Evolutionary conservation across 2,113 vertebrate genomes (phyloP), one percentile per base, ranked within the genome.

Genomic region (Phyllopteryx taeniolatus): DNA sequence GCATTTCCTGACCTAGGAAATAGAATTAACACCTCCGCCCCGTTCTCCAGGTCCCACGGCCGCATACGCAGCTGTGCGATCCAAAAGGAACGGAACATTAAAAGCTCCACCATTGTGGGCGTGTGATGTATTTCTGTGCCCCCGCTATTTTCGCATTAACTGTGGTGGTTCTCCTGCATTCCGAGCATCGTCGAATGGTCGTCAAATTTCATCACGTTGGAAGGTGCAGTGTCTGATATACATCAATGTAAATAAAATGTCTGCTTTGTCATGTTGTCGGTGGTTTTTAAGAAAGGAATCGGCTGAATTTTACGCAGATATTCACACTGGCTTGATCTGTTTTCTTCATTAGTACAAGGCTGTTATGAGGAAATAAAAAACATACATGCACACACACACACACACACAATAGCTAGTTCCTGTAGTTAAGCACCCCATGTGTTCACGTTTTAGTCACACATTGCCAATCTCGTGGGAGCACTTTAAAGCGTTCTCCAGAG

Each of bases 361-460:
- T 81, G 74, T 73, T 31, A 70, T 77, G 59, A 71, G 27, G 74
- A 65, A 59, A 71, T 77, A 47, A 78, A 57, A 79, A 44, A 5
- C 70, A 63, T 35, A 64, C 71, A 71, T 76, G 71, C 72, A 77
- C 81, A 81, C 68, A 73, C 73, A 67, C 62, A 83, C 80, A 67
- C 83, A 72, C 77, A 61, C 73, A 89, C 88, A 88, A 87, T 86
- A 85, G 77, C 82, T 46, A 85, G 90, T 91, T 91, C 85, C 90
- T 90, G 90, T 77, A 8, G 90, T 91, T 88, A 89, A 87, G 84
- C 79, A 72, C 83, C 88, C 87, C 92, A 93, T 92, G 90, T 93
- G 93, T 92, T 94, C 89, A 89, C 77, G 72, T 92, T 94, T 93
- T 92, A 92, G 88, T 91, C 91, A 86, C 92, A 92, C 90, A 86